A percentile compares a stretch with the other conserved stretches of the same genome.
phyloP scores from a whole-genome alignment of 1,140 invertebrate species.

The Holcopasites calliopsidis region DNA sequence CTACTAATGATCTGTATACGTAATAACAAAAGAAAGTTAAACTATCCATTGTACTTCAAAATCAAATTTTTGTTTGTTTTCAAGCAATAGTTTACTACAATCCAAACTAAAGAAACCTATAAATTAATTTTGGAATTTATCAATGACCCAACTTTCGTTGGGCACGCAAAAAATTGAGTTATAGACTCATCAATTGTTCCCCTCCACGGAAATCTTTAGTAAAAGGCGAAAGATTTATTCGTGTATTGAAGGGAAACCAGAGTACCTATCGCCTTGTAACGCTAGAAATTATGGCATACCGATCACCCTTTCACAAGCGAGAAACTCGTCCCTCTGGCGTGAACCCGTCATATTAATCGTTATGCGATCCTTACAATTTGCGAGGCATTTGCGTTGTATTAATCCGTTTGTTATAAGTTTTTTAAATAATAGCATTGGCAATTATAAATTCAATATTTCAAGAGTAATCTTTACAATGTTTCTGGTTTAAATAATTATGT shows the following conservation, averaged over 20 bases:
- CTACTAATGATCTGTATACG: neutral
- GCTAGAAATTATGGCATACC: neutral
- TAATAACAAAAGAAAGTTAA: too few species aligned
- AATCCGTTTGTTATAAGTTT: too few species aligned
- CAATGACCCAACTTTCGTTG: slow-evolving; percentile 35
- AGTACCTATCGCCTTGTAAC: neutral
- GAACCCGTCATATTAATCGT: neutral
- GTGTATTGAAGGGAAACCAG: slow-evolving; percentile 60
- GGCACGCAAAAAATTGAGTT: slow-evolving; percentile 44
- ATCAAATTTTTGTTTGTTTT: too few species aligned
- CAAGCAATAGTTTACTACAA: too few species aligned
- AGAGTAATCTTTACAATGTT: too few species aligned
- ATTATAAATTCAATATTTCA: too few species aligned
- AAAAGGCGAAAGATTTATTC: slow-evolving; percentile 67
- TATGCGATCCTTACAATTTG: too few species aligned
- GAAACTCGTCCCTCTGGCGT: neutral
- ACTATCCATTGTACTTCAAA: too few species aligned
- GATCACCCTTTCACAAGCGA: neutral
- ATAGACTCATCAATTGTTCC: slow-evolving; percentile 56
- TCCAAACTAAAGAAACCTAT: neutral
- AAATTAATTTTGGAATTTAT: slow-evolving; percentile 11
- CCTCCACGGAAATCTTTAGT: slow-evolving; percentile 68
- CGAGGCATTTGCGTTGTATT: too few species aligned
- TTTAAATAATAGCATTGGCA: too few species aligned
- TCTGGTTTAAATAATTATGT: too few species aligned